A percentile compares a stretch with the other conserved stretches of the same genome.
Evolutionary conservation across 2,113 vertebrate genomes (phyloP).

Genomic region (Malurus elegans): DNA sequence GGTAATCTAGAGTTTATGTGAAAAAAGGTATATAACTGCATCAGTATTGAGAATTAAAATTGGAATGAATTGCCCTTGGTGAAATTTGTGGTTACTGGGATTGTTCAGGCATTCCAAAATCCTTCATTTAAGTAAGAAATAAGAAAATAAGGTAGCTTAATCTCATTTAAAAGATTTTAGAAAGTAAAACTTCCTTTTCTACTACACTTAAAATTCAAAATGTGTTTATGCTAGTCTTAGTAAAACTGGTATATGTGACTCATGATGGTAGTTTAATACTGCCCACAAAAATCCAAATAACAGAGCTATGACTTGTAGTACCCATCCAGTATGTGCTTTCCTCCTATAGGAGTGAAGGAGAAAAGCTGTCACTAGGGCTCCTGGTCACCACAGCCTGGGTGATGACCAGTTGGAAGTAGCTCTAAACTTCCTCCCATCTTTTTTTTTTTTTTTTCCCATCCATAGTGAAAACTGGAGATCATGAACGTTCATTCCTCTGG

Average conservation of each 20-base stretch:
- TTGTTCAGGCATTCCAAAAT: not conserved
- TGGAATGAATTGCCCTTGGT: not conserved
- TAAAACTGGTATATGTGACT: not conserved
- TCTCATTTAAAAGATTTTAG: not conserved
- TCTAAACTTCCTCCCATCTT: not conserved
- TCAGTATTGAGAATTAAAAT: constrained; percentile 7
- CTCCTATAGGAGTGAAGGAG: not conserved
- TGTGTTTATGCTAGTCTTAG: not conserved
- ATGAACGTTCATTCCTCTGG: not conserved
- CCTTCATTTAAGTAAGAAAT: not conserved
- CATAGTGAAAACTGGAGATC: not conserved
- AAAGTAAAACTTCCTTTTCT: not conserved
- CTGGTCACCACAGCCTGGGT: not conserved
- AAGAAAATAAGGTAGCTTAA: constrained; percentile 4
- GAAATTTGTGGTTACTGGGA: not conserved
- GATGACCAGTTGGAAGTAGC: not conserved
- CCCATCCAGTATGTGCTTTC: not conserved
- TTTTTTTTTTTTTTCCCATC: not conserved
- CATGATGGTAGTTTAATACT: not conserved
- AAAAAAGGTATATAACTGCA: constrained; percentile 10
- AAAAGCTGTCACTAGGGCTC: not conserved
- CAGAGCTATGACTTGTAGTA: not conserved
- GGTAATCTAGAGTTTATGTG: constrained; percentile 56
- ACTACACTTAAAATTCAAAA: not conserved
- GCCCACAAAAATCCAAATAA: not conserved